Evolutionary conservation across 2,113 vertebrate species (phyloP).

Genomic region (Sclerurus mexicanus): DNA sequence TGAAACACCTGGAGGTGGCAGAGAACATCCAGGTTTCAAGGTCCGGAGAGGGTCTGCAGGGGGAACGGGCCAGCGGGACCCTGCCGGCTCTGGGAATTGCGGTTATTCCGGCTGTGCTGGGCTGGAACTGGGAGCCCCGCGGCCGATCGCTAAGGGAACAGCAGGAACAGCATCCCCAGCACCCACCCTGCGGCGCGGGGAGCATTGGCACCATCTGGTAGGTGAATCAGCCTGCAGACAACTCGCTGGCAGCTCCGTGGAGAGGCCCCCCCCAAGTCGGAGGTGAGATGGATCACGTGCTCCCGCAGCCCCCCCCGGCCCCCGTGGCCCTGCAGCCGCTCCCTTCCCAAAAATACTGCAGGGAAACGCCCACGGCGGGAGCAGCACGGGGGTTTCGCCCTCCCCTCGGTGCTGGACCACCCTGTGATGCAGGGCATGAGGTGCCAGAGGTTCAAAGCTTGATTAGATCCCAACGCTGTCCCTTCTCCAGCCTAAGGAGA

Average conservation of each 20-base stretch:
- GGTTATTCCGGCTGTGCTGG: background rate
- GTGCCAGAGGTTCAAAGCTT: background rate
- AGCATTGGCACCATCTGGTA: constrained; percentile 17
- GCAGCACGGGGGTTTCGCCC: fast-evolving
- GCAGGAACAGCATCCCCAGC: constrained; percentile 38
- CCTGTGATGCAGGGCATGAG: fast-evolving
- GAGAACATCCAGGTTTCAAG: background rate
- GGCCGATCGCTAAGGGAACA: constrained; percentile 7
- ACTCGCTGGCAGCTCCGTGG: constrained; percentile 3
- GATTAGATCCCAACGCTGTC: background rate
- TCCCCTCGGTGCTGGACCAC: fast-evolving
- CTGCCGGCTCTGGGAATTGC: background rate
- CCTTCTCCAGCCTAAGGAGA: background rate
- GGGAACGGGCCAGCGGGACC: background rate
- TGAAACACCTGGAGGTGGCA: background rate
- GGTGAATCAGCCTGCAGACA: constrained; percentile 52
- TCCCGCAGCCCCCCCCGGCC: background rate
- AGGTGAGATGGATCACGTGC: constrained; percentile 4
- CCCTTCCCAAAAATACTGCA: background rate
- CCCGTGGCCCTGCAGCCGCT: background rate
- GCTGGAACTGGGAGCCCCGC: constrained; percentile 1
- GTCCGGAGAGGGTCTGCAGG: background rate
- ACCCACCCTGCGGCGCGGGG: constrained; percentile 2
- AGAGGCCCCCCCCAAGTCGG: background rate
- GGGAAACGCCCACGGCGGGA: fast-evolving